Conservation (phyloP, 2,888 invertebrate species). For the Nowickia ferox region DNA sequence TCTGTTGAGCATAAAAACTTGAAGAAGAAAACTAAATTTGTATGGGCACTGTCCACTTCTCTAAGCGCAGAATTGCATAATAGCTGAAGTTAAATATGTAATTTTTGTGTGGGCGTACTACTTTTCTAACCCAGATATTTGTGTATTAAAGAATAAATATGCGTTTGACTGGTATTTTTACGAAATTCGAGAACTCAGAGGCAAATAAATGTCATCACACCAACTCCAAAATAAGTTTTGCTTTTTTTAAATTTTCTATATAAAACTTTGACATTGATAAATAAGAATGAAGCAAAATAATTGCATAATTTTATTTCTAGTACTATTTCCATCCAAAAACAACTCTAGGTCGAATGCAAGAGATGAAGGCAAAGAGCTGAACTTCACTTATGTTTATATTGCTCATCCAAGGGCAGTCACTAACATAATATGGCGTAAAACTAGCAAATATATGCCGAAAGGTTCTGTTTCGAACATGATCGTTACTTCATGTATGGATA, state of each 20-base stretch:
- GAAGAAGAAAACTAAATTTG: too few relatives aligned
- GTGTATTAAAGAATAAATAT: too few relatives aligned
- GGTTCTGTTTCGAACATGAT: conserved; percentile 99
- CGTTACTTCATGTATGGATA: conserved; percentile 98
- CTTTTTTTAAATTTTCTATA: neutral
- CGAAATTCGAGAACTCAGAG: too few relatives aligned
- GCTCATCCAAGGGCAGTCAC: conserved; percentile 98
- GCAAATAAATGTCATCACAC: too few relatives aligned
- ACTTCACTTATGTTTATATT: conserved; percentile 96
- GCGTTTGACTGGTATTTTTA: too few relatives aligned
- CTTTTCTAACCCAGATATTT: too few relatives aligned
- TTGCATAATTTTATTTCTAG: conserved; percentile 80
- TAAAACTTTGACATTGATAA: neutral
- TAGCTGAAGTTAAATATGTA: too few relatives aligned
- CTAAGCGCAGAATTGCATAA: too few relatives aligned
- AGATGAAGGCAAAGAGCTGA: conserved; percentile 85
- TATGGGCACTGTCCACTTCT: too few relatives aligned
- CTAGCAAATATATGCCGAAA: conserved; percentile 99
- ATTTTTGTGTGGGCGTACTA: too few relatives aligned
- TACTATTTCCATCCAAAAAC: conserved; percentile 89
- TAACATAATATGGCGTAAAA: conserved; percentile 98
- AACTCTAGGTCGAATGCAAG: conserved; percentile 84
- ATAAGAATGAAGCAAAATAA: neutral
- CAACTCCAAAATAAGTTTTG: neutral
- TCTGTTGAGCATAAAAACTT: too few relatives aligned